Base-by-base conservation (phyloP, 2,888 invertebrate species). In the Scaptomyza parva region DNA sequence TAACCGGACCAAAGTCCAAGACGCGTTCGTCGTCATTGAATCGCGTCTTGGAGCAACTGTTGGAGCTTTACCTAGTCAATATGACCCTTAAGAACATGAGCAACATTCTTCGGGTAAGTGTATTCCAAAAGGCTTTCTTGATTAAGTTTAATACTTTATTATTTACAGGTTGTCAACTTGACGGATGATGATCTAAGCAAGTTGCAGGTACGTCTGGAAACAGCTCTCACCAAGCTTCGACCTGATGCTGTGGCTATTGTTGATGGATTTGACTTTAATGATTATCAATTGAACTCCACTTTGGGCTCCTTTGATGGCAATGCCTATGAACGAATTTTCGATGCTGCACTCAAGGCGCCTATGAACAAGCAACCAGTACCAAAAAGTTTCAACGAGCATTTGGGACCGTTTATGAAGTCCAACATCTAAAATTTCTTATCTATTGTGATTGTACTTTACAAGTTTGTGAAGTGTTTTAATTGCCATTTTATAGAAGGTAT, bases 231-330 rank as follows among this genome's bases (percentile, higher is more conserved):
- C 1, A 92, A 93, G n/a, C 92, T 99, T 37, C 94, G 98, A 39
- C 96, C 96, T 1, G 96, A 98, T 91, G 97, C 97, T 0, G 96
- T 99, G 0, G 95, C 96, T 0, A 93, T 99, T 28, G 98, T 98
- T 0, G 99, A 99, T 92, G 94, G 96, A 11, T 99, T 98, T 89
- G 98, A 98, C 89, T 94, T 96, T 39, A 93, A 94, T 14, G 97
- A 97, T 88, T 94, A 95, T 89, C 94, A 96, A 66, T 91, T 97
- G 6, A 93, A 93, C 51, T 96, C 96, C 1, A 94, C 96, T 0
- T 91, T 97, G 24, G 97, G 97, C 0, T 93, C 95, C 1, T 96
- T 95, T 90, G 97, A 97, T 91, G 97, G 97, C 0, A 95, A 95
- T 77, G 97, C 96, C 12, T 97, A 97, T 91, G 95, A 96, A 89